Evolutionary conservation across 2,888 invertebrate species (phyloP).

Genomic region (Caradrina kadenii): DNA sequence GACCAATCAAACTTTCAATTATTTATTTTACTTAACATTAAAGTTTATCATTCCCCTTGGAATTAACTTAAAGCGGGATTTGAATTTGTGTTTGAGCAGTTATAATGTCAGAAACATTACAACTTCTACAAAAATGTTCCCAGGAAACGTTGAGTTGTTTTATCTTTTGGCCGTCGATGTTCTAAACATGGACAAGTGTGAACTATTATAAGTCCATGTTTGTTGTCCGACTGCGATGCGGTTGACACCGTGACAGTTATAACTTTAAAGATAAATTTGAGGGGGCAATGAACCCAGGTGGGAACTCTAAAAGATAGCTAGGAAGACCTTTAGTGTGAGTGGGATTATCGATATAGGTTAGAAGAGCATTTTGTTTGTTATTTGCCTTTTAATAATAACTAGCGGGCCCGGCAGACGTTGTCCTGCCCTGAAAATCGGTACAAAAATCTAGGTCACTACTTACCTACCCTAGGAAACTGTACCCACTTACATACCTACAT

Average conservation of each 20-base stretch:
- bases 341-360: constrained; percentile 18
- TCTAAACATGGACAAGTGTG: constrained; percentile 76
- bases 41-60: background rate
- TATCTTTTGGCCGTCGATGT: constrained; percentile 71
- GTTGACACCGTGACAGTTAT: constrained; percentile 77
- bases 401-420: too few species aligned
- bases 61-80: background rate
- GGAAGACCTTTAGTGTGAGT: background rate
- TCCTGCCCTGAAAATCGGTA: too few species aligned
- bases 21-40: constrained; percentile 23
- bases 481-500: too few species aligned
- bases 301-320: constrained; percentile 54
- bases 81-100: too few species aligned
- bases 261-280: constrained; percentile 77
- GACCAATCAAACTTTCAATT: constrained; percentile 78
- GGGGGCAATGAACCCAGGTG: constrained; percentile 74
- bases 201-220: constrained; percentile 74
- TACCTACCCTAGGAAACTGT: too few species aligned
- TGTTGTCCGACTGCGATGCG: constrained; percentile 76
- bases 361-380: background rate
- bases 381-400: constrained; percentile 17
- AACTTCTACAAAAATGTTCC: constrained; percentile 71
- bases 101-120: constrained; percentile 18
- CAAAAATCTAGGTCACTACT: too few species aligned
- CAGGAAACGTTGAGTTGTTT: constrained; percentile 78